phyloP scores from a whole-genome alignment of 2,888 invertebrate genomes.

The Sarcophaga rosellei region DNA sequence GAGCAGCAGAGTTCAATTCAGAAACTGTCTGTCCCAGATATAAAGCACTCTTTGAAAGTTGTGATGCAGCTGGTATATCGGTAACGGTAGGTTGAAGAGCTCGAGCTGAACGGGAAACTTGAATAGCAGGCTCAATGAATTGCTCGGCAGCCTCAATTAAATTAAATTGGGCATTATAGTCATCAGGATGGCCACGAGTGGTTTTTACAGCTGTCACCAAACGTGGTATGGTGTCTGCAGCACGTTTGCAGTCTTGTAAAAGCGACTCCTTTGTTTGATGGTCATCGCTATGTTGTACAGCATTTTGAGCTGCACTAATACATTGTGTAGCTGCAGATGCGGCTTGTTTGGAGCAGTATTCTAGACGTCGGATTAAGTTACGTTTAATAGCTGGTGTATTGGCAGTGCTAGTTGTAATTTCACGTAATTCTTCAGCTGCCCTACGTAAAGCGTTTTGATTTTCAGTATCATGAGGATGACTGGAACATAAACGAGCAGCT shows the following conservation, averaged over 20 bases:
- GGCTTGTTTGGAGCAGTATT: constrained; percentile 91
- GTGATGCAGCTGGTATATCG: constrained; percentile 89
- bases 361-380: constrained; percentile 86
- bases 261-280: constrained; percentile 86
- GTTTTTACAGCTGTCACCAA: constrained; percentile 90
- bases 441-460: constrained; percentile 92
- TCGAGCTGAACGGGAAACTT: constrained; percentile 89
- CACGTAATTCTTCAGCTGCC: constrained; percentile 96
- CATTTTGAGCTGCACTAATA: constrained; percentile 93
- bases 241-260: constrained; percentile 87
- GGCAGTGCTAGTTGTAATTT: constrained; percentile 94
- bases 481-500: constrained; percentile 95
- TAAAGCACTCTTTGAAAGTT: constrained; percentile 83
- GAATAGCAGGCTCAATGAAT: constrained; percentile 88
- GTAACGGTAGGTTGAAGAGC: constrained; percentile 91
- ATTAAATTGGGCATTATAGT: constrained; percentile 89
- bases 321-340: constrained; percentile 95
- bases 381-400: constrained; percentile 87
- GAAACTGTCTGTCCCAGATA: constrained; percentile 80
- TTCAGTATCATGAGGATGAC: constrained; percentile 90
- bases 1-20: constrained; percentile 84
- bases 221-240: constrained; percentile 90
- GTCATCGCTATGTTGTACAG: constrained; percentile 85
- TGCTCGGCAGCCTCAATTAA: constrained; percentile 92
- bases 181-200: constrained; percentile 86